A percentile compares a stretch with the other conserved stretches of the same genome.
Evolutionary conservation across 1,140 invertebrate genomes (phyloP).

Genomic region (Solen grandis): DNA sequence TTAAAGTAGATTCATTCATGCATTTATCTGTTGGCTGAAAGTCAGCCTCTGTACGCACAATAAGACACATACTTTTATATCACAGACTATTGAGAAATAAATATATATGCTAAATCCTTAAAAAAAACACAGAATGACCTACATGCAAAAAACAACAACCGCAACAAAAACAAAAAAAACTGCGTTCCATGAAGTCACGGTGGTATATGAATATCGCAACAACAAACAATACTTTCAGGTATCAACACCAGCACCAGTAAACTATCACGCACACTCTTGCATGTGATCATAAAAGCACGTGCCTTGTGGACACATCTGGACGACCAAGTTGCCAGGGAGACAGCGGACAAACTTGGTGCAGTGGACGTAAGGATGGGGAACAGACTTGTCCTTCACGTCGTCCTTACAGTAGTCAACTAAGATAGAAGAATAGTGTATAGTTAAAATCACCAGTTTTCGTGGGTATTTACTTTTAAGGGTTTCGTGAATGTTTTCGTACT

Average conservation of each 20-base stretch:
- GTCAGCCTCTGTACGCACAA: too few relatives aligned
- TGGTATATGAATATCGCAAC: too few relatives aligned
- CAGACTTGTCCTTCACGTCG: slow-evolving; percentile 5
- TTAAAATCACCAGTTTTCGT: not conserved
- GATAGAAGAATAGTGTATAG: not conserved
- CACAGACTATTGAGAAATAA: too few relatives aligned
- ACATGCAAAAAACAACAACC: too few relatives aligned
- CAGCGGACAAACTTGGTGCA: slow-evolving; percentile 42
- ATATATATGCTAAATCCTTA: too few relatives aligned
- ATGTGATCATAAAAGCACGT: slow-evolving; percentile 28
- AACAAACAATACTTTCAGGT: not conserved
- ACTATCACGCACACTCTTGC: slow-evolving; percentile 15
- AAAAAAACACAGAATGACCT: too few relatives aligned
- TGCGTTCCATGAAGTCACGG: too few relatives aligned
- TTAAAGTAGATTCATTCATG: too few relatives aligned
- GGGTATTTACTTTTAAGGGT: too few relatives aligned
- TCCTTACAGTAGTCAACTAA: slow-evolving; percentile 36
- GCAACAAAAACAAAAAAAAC: too few relatives aligned
- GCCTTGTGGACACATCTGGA: slow-evolving; percentile 36
- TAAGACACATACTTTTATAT: too few relatives aligned
- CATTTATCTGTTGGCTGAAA: too few relatives aligned
- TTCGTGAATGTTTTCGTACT: not conserved
- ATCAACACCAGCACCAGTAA: not conserved
- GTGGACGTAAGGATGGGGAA: slow-evolving; percentile 35
- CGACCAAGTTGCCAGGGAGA: slow-evolving; percentile 25